A percentile compares a stretch with the other conserved stretches of the same genome.
phyloP scores from a whole-genome alignment of 2,888 invertebrate species.

The Netelia virgata region DNA sequence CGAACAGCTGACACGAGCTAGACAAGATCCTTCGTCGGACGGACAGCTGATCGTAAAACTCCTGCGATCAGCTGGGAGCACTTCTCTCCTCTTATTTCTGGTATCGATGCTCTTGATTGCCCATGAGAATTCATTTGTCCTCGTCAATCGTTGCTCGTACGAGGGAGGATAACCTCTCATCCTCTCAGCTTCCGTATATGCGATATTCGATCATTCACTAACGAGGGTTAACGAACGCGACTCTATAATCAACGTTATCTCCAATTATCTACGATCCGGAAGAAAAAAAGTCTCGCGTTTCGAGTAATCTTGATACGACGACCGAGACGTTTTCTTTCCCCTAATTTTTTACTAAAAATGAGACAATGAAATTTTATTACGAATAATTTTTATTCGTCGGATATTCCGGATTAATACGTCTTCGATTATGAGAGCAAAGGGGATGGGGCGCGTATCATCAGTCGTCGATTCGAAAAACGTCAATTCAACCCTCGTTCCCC shows the following conservation, averaged over 20 bases:
- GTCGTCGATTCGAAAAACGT: conserved; percentile 40
- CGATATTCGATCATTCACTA: conserved; percentile 46
- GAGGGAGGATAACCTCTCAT: conserved; percentile 33
- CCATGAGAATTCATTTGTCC: conserved; percentile 70
- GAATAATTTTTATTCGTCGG: background rate
- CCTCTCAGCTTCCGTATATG: conserved; percentile 32
- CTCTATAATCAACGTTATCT: conserved; percentile 26
- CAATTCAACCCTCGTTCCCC: conserved; percentile 38
- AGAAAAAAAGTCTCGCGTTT: background rate
- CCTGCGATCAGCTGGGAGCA: conserved; percentile 63
- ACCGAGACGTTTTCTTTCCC: background rate
- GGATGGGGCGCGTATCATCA: background rate
- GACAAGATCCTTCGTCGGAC: conserved; percentile 43
- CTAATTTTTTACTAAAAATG: too few relatives aligned
- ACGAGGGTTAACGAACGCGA: conserved; percentile 23
- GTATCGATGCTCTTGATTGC: conserved; percentile 65
- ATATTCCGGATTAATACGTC: background rate
- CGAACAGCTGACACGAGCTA: conserved; percentile 64
- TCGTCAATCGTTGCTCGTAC: conserved; percentile 28
- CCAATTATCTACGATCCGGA: background rate
- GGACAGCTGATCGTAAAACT: conserved; percentile 66
- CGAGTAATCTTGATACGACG: background rate
- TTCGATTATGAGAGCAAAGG: background rate
- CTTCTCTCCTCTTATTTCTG: conserved; percentile 43
- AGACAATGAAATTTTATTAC: background rate